Base-by-base conservation (phyloP, 2,797 vertebrate genomes). In the Amblyraja radiata region DNA sequence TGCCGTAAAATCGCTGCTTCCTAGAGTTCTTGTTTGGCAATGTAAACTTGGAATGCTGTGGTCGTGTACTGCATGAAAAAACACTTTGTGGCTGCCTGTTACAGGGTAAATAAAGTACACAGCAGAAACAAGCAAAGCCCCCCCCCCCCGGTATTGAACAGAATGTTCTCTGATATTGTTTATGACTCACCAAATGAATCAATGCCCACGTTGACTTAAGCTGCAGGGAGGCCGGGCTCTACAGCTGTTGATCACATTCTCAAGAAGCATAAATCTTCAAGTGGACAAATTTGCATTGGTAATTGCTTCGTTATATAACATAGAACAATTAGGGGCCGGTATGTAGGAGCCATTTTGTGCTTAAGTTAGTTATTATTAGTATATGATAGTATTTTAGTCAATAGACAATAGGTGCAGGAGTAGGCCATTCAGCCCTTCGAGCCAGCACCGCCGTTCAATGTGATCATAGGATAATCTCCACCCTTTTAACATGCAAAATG, bases 1-100 rank as follows among this genome's bases (percentile, higher is more conserved):
- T 46, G 36, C 65, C 16, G 39, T 74, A 74, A 73, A 91, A 74
- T 74, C 46, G 46, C 39, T 91, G 25, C 86, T 0, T 71, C 32
- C 36, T 91, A 25, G 68, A 74, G 23, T 28, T 25, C 71, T 54
- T 46, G 14, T 91, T 90, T 74, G 36, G 90, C 74, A 71, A 71
- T 91, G 74, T 28, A 74, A 23, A 73, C 6, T 11, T 74, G 39
- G 65, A 91, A 91, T 74, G 68, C 36, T 54, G 68, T 91, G 90
- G 90, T 2, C 10, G 74, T 91, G 32, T n/a, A n/a, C n/a, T n/a
- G n/a, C n/a, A n/a, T n/a, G n/a, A 74, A 25, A 71, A 74, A 74
- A 74, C 54, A 71, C 90, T 73, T 91, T 91, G 90, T 91, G 39
- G 90, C 73, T 39, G 39, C 39, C 74, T 74, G 68, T 91, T 91